phyloP scores from a whole-genome alignment of 2,888 invertebrate species.

The Diadegma fenestrale region DNA sequence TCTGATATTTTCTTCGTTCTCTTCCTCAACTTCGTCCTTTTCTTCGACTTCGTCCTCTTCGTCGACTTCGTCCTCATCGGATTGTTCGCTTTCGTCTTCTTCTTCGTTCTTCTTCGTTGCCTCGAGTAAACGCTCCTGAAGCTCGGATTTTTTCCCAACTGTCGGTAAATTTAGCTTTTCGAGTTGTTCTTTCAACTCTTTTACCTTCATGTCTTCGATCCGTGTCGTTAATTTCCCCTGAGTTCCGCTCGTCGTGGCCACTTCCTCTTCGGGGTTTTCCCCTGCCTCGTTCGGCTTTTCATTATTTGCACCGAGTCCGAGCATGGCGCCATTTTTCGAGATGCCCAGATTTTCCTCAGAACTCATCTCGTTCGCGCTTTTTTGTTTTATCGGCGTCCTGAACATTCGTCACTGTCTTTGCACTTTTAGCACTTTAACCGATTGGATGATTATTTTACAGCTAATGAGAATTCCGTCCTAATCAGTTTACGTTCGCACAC shows the following conservation, averaged over 20 bases:
- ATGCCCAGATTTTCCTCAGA: background rate
- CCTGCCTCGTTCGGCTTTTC: background rate
- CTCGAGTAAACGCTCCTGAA: background rate
- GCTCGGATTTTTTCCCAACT: background rate
- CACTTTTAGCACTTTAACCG: no score
- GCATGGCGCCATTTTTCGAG: background rate
- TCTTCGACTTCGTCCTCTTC: no score
- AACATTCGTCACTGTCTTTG: slow-evolving; percentile 3
- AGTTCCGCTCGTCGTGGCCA: background rate
- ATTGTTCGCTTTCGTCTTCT: background rate
- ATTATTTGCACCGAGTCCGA: background rate
- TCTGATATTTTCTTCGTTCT: no score
- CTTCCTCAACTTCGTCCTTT: no score
- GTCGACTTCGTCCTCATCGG: no score
- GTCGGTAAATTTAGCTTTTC: slow-evolving; percentile 5
- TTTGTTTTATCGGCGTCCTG: background rate
- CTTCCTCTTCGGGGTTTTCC: background rate
- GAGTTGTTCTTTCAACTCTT: background rate
- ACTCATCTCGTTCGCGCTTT: background rate
- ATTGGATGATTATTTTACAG: no score
- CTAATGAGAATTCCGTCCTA: no score
- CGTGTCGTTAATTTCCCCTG: background rate
- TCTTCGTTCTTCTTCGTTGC: background rate
- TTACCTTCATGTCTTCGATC: slow-evolving; percentile 2
- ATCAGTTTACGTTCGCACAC: no score